A percentile compares a stretch with the other conserved stretches of the same genome.
phyloP scores from a whole-genome alignment of 35 echinoderm and acorn worm species.

The Patiria miniata region DNA sequence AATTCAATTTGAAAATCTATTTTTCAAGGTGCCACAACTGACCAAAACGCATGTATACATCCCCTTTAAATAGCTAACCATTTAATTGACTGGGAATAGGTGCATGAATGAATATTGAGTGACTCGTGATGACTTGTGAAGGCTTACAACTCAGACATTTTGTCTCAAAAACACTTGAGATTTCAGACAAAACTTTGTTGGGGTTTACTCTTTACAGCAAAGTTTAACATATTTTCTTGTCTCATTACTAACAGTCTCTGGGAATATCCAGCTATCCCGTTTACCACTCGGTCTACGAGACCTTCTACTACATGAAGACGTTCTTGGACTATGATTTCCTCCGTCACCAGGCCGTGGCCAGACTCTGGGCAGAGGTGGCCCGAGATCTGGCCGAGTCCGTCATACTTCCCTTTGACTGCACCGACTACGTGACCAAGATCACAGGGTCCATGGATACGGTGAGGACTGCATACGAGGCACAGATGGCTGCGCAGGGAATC shows the following conservation, averaged over 20 bases:
- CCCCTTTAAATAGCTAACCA: too few species aligned
- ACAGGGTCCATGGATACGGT: conserved; percentile 43
- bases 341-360: conserved; percentile 62
- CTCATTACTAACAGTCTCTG: conserved; percentile 19
- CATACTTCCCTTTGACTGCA: conserved; percentile 70
- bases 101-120: too few species aligned
- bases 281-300: conserved; percentile 92
- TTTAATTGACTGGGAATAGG: too few species aligned
- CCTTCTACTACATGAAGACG: conserved; percentile 72
- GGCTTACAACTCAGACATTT: too few species aligned
- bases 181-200: too few species aligned
- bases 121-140: too few species aligned
- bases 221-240: too few species aligned
- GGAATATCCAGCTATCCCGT: conserved; percentile 83
- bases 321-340: conserved; percentile 75
- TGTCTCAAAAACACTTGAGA: too few species aligned
- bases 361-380: conserved; percentile 75
- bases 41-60: too few species aligned
- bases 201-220: too few species aligned
- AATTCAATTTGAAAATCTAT: too few species aligned
- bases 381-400: conserved; percentile 82
- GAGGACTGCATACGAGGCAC: conserved; percentile 48
- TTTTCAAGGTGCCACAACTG: too few species aligned
- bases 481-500: conserved; percentile 45
- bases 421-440: conserved; percentile 72